Percentiles rank a stretch among this genome's conserved stretches.
Conservation (phyloP, 1,140 invertebrate species). For the Drosophila sturtevanti region DNA sequence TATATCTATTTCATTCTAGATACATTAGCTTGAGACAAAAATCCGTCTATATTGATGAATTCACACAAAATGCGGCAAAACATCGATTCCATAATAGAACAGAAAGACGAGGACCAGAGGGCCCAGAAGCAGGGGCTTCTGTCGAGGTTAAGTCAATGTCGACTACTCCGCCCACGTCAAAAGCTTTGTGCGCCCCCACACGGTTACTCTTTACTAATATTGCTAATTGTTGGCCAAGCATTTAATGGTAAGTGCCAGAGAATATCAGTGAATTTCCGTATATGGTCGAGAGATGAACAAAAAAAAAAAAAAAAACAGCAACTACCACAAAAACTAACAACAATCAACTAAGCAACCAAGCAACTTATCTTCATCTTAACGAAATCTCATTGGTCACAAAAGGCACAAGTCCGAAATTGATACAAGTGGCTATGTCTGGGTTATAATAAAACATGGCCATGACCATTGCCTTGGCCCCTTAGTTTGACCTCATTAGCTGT, state of each 20-base stretch:
- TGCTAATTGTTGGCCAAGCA: slow-evolving; percentile 75
- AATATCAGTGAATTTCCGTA: neutral
- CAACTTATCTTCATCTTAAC: slow-evolving; percentile 7
- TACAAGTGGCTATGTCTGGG: slow-evolving; percentile 58
- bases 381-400: neutral
- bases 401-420: slow-evolving; percentile 26
- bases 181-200: neutral
- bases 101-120: slow-evolving; percentile 21
- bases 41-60: neutral
- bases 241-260: slow-evolving; percentile 71
- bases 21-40: neutral
- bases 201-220: slow-evolving; percentile 54
- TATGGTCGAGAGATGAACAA: neutral
- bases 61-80: neutral
- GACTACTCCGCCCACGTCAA: slow-evolving; percentile 20
- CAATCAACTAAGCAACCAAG: neutral
- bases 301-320: neutral
- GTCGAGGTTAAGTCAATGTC: slow-evolving; percentile 31
- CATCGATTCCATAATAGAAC: neutral
- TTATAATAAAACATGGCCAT: slow-evolving; percentile 44
- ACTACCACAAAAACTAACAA: neutral
- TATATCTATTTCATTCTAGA: neutral
- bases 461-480: slow-evolving; percentile 49
- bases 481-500: slow-evolving; percentile 72
- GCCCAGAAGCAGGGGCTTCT: slow-evolving; percentile 13